A percentile compares a stretch with the other conserved stretches of the same genome.
Conservation (phyloP, 2,797 vertebrate genomes). For the Corythornis leucogaster region DNA sequence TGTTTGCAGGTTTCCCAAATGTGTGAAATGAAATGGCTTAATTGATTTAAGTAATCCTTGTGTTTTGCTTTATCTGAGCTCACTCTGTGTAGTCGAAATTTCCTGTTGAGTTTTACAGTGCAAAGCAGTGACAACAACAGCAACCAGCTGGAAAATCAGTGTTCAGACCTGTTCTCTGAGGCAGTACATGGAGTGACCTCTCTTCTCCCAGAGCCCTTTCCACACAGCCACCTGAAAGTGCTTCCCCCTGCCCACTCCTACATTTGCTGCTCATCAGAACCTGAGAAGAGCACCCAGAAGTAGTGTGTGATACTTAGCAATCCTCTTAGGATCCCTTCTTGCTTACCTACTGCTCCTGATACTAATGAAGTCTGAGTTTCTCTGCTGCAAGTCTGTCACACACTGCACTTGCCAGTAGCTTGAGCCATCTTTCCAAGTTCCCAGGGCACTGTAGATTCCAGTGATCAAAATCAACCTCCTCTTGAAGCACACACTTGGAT, state of each 20-base stretch:
- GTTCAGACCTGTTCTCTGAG: not conserved
- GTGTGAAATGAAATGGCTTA: not conserved
- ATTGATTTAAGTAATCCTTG: not conserved
- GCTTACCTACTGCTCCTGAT: not conserved
- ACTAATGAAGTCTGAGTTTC: not conserved
- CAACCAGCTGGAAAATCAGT: not conserved
- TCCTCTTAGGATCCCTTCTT: not conserved
- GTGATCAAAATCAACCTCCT: not conserved
- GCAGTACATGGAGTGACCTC: not conserved
- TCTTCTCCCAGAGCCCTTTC: not conserved
- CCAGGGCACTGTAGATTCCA: not conserved
- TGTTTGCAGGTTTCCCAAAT: not conserved
- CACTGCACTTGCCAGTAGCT: not conserved
- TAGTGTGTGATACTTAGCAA: accelerated
- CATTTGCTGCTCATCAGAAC: not conserved
- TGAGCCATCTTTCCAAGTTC: not conserved
- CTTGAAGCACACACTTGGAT: not conserved
- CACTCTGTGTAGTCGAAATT: not conserved
- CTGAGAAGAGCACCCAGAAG: not conserved
- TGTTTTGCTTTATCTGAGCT: not conserved
- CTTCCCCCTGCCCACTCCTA: not conserved
- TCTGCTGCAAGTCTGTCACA: accelerated
- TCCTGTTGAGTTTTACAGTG: not conserved
- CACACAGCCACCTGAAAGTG: not conserved
- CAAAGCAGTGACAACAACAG: not conserved